Evolutionary conservation across 1,140 invertebrate genomes (phyloP).

Genomic region (Ephestia elutella): DNA sequence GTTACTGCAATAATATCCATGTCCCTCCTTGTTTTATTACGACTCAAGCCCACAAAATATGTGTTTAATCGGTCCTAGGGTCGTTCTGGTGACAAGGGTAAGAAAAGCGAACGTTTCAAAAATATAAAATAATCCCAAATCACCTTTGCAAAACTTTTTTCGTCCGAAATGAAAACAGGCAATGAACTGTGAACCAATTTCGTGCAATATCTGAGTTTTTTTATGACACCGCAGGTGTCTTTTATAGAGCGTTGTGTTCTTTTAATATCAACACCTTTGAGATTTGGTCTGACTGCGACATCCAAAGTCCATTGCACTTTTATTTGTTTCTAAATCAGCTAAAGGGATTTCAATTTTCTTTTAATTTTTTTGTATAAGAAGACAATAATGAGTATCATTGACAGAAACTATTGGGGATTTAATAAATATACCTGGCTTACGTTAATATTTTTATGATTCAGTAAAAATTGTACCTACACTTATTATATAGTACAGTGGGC

Average conservation of each 20-base stretch:
- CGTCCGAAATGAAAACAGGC: slow-evolving; percentile 28
- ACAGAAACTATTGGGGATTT: too few species aligned
- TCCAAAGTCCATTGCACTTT: neutral
- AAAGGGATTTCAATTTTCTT: neutral
- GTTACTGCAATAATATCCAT: slow-evolving; percentile 6
- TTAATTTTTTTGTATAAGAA: too few species aligned
- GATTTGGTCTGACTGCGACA: slow-evolving; percentile 17
- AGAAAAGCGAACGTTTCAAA: slow-evolving; percentile 12
- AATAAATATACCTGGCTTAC: too few species aligned
- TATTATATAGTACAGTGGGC: too few species aligned
- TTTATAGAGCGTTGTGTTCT: slow-evolving; percentile 40
- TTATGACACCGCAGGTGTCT: slow-evolving; percentile 49
- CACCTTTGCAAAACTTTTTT: slow-evolving; percentile 31
- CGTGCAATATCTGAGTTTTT: slow-evolving; percentile 36
- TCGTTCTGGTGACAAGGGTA: slow-evolving; percentile 24
- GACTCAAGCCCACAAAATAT: slow-evolving; percentile 19
- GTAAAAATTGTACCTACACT: too few species aligned
- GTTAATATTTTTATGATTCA: too few species aligned
- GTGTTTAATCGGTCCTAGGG: slow-evolving; percentile 19
- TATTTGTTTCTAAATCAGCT: neutral
- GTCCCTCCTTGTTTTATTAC: slow-evolving; percentile 15
- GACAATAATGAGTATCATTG: too few species aligned
- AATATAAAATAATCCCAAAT: slow-evolving; percentile 33
- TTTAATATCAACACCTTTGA: slow-evolving; percentile 40
- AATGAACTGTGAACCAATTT: slow-evolving; percentile 36